Evolutionary conservation across 2,888 invertebrate genomes (phyloP).

Genomic region (Nemapogon koenigi): DNA sequence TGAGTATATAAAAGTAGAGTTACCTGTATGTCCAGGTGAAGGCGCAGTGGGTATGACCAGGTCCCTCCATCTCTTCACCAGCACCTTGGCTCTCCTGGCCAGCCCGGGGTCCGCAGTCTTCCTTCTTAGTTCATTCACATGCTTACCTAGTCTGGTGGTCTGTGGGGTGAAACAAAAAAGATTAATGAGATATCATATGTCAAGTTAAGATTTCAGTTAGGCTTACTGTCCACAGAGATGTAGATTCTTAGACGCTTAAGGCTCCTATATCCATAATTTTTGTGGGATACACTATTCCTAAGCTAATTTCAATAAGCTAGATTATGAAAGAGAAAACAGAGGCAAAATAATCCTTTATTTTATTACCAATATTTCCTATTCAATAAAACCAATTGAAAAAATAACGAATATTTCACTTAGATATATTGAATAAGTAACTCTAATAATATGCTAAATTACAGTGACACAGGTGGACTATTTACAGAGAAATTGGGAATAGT

Average conservation of each 20-base stretch:
- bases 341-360: too few species aligned
- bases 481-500: too few species aligned
- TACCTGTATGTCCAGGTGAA: constrained; percentile 48
- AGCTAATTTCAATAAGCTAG: constrained; percentile 1
- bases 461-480: too few species aligned
- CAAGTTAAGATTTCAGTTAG: not conserved
- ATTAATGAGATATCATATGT: not conserved
- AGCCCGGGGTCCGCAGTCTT: constrained; percentile 84
- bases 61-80: constrained; percentile 92
- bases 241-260: not conserved
- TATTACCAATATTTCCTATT: too few species aligned
- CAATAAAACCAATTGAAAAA: too few species aligned
- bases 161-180: constrained; percentile 43
- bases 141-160: constrained; percentile 94
- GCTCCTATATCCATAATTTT: too few species aligned
- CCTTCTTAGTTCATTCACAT: constrained; percentile 89
- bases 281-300: too few species aligned
- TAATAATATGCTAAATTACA: too few species aligned
- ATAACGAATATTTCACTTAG: too few species aligned
- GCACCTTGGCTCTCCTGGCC: constrained; percentile 88
- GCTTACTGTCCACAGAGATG: not conserved
- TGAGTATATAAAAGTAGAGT: too few species aligned
- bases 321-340: too few species aligned
- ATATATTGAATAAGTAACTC: too few species aligned
- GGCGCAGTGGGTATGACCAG: constrained; percentile 71